Percentiles rank a stretch among this genome's conserved stretches.
phyloP scores from a whole-genome alignment of 1,140 invertebrate genomes.

The Drosophila teissieri region DNA sequence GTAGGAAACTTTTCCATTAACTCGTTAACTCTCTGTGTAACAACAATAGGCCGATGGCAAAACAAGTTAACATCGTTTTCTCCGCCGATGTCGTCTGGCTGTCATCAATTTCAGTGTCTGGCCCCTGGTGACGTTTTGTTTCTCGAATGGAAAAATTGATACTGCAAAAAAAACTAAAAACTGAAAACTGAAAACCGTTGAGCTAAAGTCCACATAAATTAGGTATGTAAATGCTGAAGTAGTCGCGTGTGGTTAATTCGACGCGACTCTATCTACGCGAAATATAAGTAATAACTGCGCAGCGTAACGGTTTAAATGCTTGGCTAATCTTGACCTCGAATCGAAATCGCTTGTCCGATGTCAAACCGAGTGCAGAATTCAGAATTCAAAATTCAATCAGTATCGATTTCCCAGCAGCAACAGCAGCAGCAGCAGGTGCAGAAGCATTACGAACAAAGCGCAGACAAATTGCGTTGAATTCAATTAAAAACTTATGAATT shows the following conservation, averaged over 20 bases:
- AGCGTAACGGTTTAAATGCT: conserved; percentile 64
- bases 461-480: conserved; percentile 45
- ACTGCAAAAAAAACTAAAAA: conserved; percentile 10
- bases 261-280: conserved; percentile 22
- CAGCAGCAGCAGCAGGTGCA: conserved; percentile 6
- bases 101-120: conserved; percentile 65
- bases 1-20: conserved; percentile 76
- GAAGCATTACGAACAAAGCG: conserved; percentile 26
- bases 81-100: conserved; percentile 50
- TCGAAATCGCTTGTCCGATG: conserved; percentile 32
- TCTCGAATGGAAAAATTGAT: conserved; percentile 57
- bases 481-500: conserved; percentile 44
- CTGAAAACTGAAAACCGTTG: conserved; percentile 25
- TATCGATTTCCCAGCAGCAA: conserved; percentile 34
- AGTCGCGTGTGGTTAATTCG: conserved; percentile 56
- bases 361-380: conserved; percentile 23
- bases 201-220: conserved; percentile 54
- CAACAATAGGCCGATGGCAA: conserved; percentile 57
- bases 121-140: conserved; percentile 52
- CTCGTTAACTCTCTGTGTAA: conserved; percentile 67
- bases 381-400: conserved; percentile 26
- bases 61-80: conserved; percentile 60
- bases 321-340: conserved; percentile 59
- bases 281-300: conserved; percentile 32
- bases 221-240: conserved; percentile 58